Base-by-base conservation (phyloP, 35 echinoderm and acorn worm species). In the Apostichopus parvimensis region DNA sequence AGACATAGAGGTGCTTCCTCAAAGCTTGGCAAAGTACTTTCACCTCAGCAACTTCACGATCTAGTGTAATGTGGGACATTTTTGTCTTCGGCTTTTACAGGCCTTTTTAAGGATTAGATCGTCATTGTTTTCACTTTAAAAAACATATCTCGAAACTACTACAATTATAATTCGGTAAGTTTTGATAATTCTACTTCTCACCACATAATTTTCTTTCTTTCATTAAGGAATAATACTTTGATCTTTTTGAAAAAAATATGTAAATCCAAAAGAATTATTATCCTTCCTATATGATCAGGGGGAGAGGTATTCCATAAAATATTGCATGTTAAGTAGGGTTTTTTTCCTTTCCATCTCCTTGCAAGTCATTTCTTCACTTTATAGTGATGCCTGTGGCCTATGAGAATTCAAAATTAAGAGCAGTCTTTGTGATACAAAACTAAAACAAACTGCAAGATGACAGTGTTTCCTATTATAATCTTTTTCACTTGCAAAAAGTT, bases 141-240 rank as follows among this genome's bases (percentile, higher is more conserved):
- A 75, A 14, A 75, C 17, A 9, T 61, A 1, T 61, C 8, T 75
- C 7, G n/a, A 75, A 75, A 7, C 71, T 75, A 75, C 71, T 75
- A 18, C 71, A 75, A 18, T n/a, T 75, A 75, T 22, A 18, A 75
- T 75, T 75, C n/a, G 71, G 2, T 75, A 75, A 18, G 20, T 75
- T 75, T 18, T 24, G 14, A 6, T 75, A 75, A 75, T 18, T 22
- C 71, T n/a, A 4, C 17, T 22, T 75, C 21, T 20, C 71, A 75
- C n/a, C 17, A 14, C 21, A 75, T 15, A 18, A 75, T 75, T 75
- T 75, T 61, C n/a, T 75, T 75, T 22, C 71, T n/a, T 75, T 75
- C 71, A 75, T 75, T 75, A 75, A 18, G 20, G 71, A 75, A 75
- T 75, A 75, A 75, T 75, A n/a, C 71, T 75, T 75, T 75, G 71